A percentile compares a stretch with the other conserved stretches of the same genome.
These are phyloP conservation scores for Yponomeuta plumbellus DNA, from an alignment of 2,888 invertebrate species.

Conservation along the genomic window DNA sequence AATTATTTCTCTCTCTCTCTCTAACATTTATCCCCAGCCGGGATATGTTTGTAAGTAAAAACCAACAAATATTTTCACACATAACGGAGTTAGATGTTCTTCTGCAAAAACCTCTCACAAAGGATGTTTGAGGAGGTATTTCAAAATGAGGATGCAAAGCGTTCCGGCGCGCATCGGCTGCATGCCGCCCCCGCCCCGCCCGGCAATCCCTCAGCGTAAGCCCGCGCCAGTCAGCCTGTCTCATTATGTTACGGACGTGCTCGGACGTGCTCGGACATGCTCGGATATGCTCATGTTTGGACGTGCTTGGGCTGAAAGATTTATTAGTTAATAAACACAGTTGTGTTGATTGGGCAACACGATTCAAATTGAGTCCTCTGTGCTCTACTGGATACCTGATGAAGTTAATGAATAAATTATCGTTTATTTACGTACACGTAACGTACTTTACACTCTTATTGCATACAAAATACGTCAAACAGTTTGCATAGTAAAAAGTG, in stretches of 20 bases:
- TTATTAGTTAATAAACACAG: too few species aligned
- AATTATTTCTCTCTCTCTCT: too few species aligned
- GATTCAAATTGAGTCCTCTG: background rate
- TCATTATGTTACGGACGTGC: slow-evolving; percentile 3
- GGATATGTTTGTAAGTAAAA: too few species aligned
- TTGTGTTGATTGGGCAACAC: background rate
- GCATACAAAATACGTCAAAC: too few species aligned
- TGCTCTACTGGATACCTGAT: too few species aligned
- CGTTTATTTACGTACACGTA: too few species aligned
- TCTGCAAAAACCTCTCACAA: background rate
- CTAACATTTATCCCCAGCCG: too few species aligned
- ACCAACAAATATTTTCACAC: too few species aligned
- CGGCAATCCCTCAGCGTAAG: background rate
- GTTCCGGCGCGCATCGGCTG: background rate
- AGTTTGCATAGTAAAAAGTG: too few species aligned
- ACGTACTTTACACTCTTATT: too few species aligned
- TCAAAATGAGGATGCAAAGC: background rate
- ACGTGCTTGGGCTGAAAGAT: background rate
- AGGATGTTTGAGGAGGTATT: background rate
- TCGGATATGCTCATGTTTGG: background rate
- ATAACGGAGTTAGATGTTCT: too few species aligned
- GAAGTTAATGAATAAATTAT: too few species aligned
- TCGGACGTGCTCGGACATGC: background rate
- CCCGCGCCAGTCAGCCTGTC: background rate
- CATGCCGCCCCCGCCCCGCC: background rate